Evolutionary conservation across 2,888 invertebrate genomes (phyloP), one percentile per base, ranked within the genome.

Genomic region (Mythimna vitellina): DNA sequence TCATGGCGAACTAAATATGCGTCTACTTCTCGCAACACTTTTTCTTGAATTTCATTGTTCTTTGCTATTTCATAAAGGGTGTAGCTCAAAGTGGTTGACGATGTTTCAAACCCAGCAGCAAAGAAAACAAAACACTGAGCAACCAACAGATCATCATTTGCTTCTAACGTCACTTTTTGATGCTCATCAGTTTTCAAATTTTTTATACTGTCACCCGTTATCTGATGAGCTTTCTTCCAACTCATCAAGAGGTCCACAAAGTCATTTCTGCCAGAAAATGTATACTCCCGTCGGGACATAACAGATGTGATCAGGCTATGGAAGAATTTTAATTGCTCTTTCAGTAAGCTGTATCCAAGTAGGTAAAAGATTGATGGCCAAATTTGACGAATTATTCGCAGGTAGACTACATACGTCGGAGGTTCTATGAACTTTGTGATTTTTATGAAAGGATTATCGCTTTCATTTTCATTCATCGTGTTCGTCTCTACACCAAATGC

Each of bases 131-230:
- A 73, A 63, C 82, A 83, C 62, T 87, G 87, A 35, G 86, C 80
- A 7, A 86, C 75, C 9, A 87, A 61, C 22, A 87, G 65, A 10
- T 82, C 74, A 35, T 86, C 78, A 42, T 73, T 73, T 7, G 61
- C 82, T 67, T 73, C 69, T 61, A 85, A 58, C 0, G 70, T 71
- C 6, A 83, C 63, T 81, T 70, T 86, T 20, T 71, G 53, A 9
- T 58, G 69, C 32, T 80, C 76, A 29, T 70, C 76, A 9, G 68
- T 65, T 58, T 77, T 85, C 0, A 78, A 70, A 38, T 70, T 80
- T 9, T 56, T 70, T 5, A 91, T 81, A 32, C 88, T 88, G 49
- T 90, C 89, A 4, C 90, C 90, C 0, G 64, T 66, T 32, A 92
- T 81, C 29, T 78, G 70, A 20, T 86, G 77, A 4, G 87, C 80